phyloP scores from a whole-genome alignment of 2,797 vertebrate species.

The Enteromius unitaeniatus region DNA sequence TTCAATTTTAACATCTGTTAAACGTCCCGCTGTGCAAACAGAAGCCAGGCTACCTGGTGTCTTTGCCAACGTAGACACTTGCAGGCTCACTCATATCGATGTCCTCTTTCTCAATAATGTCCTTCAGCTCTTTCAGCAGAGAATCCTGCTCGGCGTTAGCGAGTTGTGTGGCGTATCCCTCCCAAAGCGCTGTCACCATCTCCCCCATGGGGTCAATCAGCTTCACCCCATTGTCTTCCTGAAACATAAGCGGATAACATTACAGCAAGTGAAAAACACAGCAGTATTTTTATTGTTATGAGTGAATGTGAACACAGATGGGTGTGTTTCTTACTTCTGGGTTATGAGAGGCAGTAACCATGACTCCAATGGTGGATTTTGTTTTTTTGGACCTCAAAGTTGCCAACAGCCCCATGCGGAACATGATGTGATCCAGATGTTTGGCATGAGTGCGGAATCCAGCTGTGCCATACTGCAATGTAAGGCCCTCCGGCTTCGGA shows the following conservation, averaged over 20 bases:
- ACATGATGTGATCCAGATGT: conserved; percentile 90
- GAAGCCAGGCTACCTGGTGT: conserved; percentile 85
- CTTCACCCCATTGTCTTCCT: conserved; percentile 97
- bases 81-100: conserved; percentile 82
- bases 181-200: conserved; percentile 91
- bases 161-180: conserved; percentile 87
- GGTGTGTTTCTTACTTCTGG: conserved; percentile 82
- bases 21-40: neutral
- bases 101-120: conserved; percentile 82
- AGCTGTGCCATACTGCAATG: conserved; percentile 91
- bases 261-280: neutral
- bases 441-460: conserved; percentile 87
- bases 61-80: conserved; percentile 86
- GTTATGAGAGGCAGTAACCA: conserved; percentile 99
- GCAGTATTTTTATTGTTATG: neutral
- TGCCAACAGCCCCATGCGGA: conserved; percentile 93
- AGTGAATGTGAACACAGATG: neutral
- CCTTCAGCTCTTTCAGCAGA: conserved; percentile 74
- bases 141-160: conserved; percentile 88
- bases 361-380: conserved; percentile 85
- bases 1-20: neutral
- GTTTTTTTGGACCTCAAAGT: conserved; percentile 85
- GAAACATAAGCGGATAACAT: conserved; percentile 34
- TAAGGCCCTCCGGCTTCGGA: conserved; percentile 81
- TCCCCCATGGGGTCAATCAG: conserved; percentile 94